phyloP scores from a whole-genome alignment of 2,797 vertebrate genomes.

The Denticeps clupeoides region DNA sequence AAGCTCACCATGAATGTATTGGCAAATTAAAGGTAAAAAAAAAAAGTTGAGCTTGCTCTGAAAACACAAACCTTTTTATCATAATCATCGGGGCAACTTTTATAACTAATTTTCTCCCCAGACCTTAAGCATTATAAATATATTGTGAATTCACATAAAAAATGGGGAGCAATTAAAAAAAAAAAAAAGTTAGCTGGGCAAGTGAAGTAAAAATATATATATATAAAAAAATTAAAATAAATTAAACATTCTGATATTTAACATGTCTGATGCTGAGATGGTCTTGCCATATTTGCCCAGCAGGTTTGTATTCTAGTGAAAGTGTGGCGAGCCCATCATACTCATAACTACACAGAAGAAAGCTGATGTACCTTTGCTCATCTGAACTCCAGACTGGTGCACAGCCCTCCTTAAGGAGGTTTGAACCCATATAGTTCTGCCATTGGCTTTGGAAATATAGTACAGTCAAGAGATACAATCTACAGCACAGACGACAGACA shows the following conservation, averaged over 20 bases:
- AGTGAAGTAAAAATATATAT: too few species aligned
- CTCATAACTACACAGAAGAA: conserved; percentile 39
- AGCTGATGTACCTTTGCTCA: conserved; percentile 41
- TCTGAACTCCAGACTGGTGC: conserved; percentile 42
- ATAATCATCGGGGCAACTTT: too few species aligned
- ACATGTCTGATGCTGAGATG: conserved; percentile 4
- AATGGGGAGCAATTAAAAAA: neutral
- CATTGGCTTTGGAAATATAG: conserved; percentile 47
- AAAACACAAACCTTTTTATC: too few species aligned
- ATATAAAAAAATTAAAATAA: too few species aligned
- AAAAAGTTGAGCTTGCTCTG: conserved; percentile 18
- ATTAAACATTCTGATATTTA: too few species aligned
- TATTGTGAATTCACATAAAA: conserved; percentile 3
- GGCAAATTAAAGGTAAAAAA: neutral
- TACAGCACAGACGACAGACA: conserved; percentile 46
- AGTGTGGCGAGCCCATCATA: conserved; percentile 19
- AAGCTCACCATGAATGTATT: neutral
- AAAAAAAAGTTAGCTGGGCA: too few species aligned
- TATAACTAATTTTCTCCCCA: too few species aligned
- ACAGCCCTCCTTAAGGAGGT: conserved; percentile 41
- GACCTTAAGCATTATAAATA: conserved; percentile 8
- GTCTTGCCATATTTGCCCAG: conserved; percentile 7
- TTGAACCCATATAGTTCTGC: conserved; percentile 50
- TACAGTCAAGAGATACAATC: conserved; percentile 45
- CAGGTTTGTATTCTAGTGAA: conserved; percentile 14